Conservation (phyloP, 2,888 invertebrate species). For the Aphidius colemani region DNA sequence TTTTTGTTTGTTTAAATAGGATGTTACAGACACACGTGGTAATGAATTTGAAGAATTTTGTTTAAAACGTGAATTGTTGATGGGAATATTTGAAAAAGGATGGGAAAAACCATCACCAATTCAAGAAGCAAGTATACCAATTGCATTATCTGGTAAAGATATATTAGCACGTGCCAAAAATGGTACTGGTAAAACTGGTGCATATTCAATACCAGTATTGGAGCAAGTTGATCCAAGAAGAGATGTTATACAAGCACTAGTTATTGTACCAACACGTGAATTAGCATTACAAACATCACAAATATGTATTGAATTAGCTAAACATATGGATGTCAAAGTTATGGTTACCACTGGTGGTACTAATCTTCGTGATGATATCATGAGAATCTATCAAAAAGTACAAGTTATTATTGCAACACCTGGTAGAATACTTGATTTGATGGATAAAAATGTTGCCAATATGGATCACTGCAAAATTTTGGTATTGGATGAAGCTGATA, state of each 20-base stretch:
- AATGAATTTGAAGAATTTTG: conserved; percentile 99
- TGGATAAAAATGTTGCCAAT: conserved; percentile 95
- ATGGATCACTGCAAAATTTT: conserved; percentile 96
- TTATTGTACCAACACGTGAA: conserved; percentile 98
- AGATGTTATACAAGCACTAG: conserved; percentile 95
- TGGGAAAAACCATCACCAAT: conserved; percentile 99
- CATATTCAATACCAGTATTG: conserved; percentile 97
- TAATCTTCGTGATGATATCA: conserved; percentile 96
- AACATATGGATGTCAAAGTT: conserved; percentile 95
- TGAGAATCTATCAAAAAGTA: conserved; percentile 99
- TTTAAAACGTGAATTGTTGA: conserved; percentile 92
- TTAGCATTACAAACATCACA: conserved; percentile 98
- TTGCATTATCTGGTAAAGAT: conserved; percentile 96
- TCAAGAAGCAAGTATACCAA: conserved; percentile 99
- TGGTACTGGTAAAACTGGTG: conserved; percentile 99
- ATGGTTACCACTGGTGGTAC: conserved; percentile 99
- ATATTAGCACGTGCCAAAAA: conserved; percentile 98
- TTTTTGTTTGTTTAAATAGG: conserved; percentile 64
- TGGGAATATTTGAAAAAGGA: conserved; percentile 99
- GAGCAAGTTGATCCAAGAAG: conserved; percentile 90
- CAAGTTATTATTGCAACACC: conserved; percentile 99
- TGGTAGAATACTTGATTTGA: conserved; percentile 98
- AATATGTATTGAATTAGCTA: conserved; percentile 98
- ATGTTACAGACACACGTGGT: conserved; percentile 98
- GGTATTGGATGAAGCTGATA: conserved; percentile 98